These are phyloP conservation scores for Gari tellinella DNA, from an alignment of 2,888 invertebrate genomes.

Conservation along the genomic window DNA sequence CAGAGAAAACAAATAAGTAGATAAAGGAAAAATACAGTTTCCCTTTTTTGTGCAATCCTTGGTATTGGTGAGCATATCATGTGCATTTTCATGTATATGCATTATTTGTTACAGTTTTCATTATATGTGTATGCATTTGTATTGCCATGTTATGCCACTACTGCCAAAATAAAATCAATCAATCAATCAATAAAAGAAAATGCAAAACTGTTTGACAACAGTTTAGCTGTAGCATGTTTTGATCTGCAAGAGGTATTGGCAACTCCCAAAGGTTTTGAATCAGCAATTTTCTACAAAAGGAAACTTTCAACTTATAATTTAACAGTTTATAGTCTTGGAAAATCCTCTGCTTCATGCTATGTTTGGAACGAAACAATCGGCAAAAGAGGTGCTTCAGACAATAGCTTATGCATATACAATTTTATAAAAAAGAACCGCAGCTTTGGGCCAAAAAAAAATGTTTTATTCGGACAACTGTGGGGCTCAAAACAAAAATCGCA, in stretches of 20 bases:
- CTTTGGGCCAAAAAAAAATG: conserved; percentile 8
- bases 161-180: too few relatives aligned
- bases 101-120: too few relatives aligned
- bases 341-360: conserved; percentile 29
- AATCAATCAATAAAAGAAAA: too few relatives aligned
- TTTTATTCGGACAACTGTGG: conserved; percentile 23
- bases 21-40: too few relatives aligned
- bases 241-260: conserved; percentile 36
- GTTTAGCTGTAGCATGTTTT: conserved; percentile 35
- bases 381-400: conserved; percentile 11
- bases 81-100: too few relatives aligned
- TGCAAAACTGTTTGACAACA: conserved; percentile 8
- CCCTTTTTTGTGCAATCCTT: too few relatives aligned
- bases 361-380: conserved; percentile 41
- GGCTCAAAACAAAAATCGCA: conserved; percentile 13
- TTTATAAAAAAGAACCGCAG: conserved; percentile 1
- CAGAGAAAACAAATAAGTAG: conserved; percentile 21
- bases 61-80: too few relatives aligned
- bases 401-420: conserved; percentile 14
- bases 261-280: conserved; percentile 39
- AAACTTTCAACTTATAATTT: conserved; percentile 33
- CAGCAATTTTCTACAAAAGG: conserved; percentile 28
- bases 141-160: too few relatives aligned
- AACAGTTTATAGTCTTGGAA: conserved; percentile 36
- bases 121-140: too few relatives aligned